A percentile compares a stretch with the other conserved stretches of the same genome.
Evolutionary conservation across 2,113 vertebrate genomes (phyloP).

Genomic region (Argyrosomus japonicus): DNA sequence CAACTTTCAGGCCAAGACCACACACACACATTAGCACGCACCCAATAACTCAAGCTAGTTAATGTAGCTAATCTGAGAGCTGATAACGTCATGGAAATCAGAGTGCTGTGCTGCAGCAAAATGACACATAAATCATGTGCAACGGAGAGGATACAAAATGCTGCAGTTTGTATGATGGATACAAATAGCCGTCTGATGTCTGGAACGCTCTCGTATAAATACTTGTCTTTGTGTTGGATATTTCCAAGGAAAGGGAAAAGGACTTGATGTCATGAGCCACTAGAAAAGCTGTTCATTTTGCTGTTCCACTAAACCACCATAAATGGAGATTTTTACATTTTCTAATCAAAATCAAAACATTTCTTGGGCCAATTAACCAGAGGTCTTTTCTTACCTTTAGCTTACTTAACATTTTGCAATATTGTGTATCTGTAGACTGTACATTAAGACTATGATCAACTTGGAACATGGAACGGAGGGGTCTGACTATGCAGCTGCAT

Average conservation of each 20-base stretch:
- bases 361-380: background rate
- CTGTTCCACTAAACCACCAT: background rate
- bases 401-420: background rate
- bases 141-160: conserved; percentile 58
- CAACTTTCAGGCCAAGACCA: conserved; percentile 21
- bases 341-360: background rate
- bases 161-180: conserved; percentile 65
- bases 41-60: conserved; percentile 58
- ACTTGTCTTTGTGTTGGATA: conserved; percentile 60
- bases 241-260: conserved; percentile 18
- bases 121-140: conserved; percentile 77
- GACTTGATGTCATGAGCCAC: background rate
- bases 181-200: conserved; percentile 70
- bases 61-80: conserved; percentile 56
- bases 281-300: background rate
- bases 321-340: conserved; percentile 11
- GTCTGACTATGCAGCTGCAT: background rate
- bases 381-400: background rate
- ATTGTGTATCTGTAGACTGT: background rate
- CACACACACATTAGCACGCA: conserved; percentile 19
- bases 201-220: conserved; percentile 67
- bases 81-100: conserved; percentile 76
- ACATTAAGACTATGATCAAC: conserved; percentile 1
- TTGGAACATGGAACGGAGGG: background rate
- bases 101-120: conserved; percentile 54